Percentiles rank a stretch among this genome's conserved stretches.
phyloP scores from a whole-genome alignment of 2,888 invertebrate species.

The Scrobipalpa costella region DNA sequence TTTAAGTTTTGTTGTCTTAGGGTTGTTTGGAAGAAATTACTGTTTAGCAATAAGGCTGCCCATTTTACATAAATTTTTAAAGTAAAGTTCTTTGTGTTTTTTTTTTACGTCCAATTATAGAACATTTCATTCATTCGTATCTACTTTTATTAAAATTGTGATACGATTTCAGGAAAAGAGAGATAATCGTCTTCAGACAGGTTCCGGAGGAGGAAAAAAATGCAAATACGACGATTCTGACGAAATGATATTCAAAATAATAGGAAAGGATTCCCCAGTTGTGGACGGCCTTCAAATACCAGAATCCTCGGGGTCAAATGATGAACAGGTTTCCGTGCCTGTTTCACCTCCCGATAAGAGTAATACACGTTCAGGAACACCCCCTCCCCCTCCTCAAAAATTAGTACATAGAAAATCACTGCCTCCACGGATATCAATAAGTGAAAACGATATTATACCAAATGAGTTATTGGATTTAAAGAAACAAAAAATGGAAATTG shows the following conservation, averaged over 20 bases:
- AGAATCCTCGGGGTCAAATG: constrained; percentile 23
- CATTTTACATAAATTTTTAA: too few relatives aligned
- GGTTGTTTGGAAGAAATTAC: too few relatives aligned
- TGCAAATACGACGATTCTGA: constrained; percentile 26
- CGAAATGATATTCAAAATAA: constrained; percentile 17
- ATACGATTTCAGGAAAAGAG: constrained; percentile 25
- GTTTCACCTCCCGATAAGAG: too few relatives aligned
- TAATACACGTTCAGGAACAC: too few relatives aligned
- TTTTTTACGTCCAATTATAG: too few relatives aligned
- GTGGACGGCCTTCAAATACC: constrained; percentile 13
- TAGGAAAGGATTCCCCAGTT: constrained; percentile 25
- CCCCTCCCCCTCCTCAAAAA: neutral
- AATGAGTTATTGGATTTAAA: constrained; percentile 22
- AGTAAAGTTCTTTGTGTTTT: too few relatives aligned
- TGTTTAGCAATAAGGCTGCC: too few relatives aligned
- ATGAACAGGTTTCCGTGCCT: neutral
- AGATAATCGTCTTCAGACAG: constrained; percentile 22
- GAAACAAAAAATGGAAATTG: constrained; percentile 25
- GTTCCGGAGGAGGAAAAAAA: constrained; percentile 26
- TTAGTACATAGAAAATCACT: constrained; percentile 20
- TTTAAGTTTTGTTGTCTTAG: too few relatives aligned
- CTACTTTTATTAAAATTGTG: too few relatives aligned
- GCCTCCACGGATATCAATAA: constrained; percentile 17
- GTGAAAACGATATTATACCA: neutral
- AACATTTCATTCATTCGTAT: too few relatives aligned